phyloP scores from a whole-genome alignment of 2,113 vertebrate genomes.

The Emydura subglobosa region DNA sequence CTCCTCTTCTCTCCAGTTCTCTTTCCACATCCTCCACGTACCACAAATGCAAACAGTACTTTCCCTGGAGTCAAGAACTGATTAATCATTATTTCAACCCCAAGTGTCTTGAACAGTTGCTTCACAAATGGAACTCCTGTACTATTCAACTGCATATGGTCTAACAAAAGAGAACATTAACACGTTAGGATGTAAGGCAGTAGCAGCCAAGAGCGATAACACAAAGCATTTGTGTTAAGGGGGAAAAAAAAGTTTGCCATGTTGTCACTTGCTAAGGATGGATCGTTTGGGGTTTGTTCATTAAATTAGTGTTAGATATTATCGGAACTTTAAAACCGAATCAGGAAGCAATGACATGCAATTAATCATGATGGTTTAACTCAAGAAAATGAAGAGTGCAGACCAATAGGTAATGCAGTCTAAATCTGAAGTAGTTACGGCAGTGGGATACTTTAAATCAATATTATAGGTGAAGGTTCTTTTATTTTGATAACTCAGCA shows the following conservation, averaged over 20 bases:
- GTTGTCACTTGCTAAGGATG: too few species aligned
- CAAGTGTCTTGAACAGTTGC: too few species aligned
- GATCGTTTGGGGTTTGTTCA: too few species aligned
- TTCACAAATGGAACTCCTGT: too few species aligned
- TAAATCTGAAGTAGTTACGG: neutral
- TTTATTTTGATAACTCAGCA: neutral
- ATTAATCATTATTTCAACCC: too few species aligned
- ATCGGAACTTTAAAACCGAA: neutral
- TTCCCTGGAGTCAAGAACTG: slow-evolving; percentile 11
- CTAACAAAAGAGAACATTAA: too few species aligned
- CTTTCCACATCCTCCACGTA: neutral
- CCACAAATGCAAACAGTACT: neutral
- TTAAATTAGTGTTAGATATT: too few species aligned
- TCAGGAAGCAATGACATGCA: neutral
- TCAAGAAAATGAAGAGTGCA: neutral
- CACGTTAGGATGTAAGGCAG: too few species aligned
- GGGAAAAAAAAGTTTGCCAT: too few species aligned
- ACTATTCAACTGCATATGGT: too few species aligned
- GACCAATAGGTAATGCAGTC: neutral
- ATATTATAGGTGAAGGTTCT: neutral
- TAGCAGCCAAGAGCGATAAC: too few species aligned
- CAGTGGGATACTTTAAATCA: neutral
- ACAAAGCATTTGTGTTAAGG: too few species aligned
- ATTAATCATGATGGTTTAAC: neutral
- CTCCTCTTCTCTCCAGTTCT: neutral